Base-by-base conservation (phyloP, 2,888 invertebrate genomes). In the Drosophila paramelanica region DNA sequence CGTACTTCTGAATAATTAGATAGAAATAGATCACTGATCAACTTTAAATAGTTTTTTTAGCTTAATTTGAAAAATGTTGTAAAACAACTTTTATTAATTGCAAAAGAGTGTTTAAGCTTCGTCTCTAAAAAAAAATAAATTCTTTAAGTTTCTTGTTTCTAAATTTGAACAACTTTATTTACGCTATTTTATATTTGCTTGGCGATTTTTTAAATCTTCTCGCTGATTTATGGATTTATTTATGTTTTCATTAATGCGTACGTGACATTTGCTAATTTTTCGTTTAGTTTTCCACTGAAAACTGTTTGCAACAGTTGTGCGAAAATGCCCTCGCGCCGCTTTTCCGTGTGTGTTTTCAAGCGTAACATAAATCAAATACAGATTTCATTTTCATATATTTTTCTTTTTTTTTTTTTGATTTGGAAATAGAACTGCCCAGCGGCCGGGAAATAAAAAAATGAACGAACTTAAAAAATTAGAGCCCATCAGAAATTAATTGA, bases 211-310 rank as follows among this genome's bases (percentile, higher is more conserved):
- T 57, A 55, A 58, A 52, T 79, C 67, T 60, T 27, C 11, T 17
- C 27, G 38, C 50, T 73, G 77, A 80, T 79, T 77, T 76, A 68
- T 66, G 46, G 25, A 46, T 67, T 75, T 68, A 70, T 71, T 66
- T 70, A 62, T 72, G 46, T 56, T 70, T 69, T 60, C 43, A 57
- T 61, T 60, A 59, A 47, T 61, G 46, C 59, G 78, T 55, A 73
- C 89, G 88, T 88, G 86, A 83, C 88, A 83, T 80, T 82, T 58
- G 75, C 72, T 59, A 80, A 86, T 79, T 81, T 69, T 60, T 47
- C 59, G 43, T 36, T 13, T 42, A 59, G 43, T 72, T 75, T 59
- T 38, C 23, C 17, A 10, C 23, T 2, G 5, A 38, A 65, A 65
- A 31, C 23, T n/a, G 10, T 33, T 14, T 23, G 43, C 31, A 20